Conservation (phyloP, 2,113 vertebrate genomes). For the Sula dactylatra region DNA sequence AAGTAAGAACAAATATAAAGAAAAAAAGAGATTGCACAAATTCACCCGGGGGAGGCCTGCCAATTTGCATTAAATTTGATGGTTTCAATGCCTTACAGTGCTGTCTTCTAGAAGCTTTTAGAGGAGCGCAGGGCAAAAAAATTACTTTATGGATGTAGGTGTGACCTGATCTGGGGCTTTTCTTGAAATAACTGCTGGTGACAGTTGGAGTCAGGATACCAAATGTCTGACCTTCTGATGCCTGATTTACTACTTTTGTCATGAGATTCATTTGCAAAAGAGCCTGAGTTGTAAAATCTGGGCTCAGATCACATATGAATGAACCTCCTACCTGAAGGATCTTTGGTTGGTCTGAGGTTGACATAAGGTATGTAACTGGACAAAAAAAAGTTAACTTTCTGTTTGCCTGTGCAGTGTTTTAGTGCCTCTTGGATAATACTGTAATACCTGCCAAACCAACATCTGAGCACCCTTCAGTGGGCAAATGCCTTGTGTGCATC, state of each 20-base stretch:
- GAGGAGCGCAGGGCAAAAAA: not conserved
- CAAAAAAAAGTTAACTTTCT: not conserved
- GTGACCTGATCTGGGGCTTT: not conserved
- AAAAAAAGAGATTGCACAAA: not conserved
- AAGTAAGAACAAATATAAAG: not conserved
- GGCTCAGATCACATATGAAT: not conserved
- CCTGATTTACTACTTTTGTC: not conserved
- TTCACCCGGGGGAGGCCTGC: rapidly evolving
- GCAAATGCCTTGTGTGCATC: no score
- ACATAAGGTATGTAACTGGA: not conserved
- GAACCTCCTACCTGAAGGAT: not conserved
- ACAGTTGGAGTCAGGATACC: not conserved
- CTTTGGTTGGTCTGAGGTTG: not conserved
- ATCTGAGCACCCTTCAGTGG: not conserved
- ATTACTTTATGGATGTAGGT: not conserved
- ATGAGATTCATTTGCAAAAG: not conserved
- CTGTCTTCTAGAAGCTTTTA: not conserved
- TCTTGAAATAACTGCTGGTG: not conserved
- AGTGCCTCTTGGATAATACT: not conserved
- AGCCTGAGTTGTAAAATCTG: not conserved
- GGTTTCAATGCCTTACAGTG: not conserved
- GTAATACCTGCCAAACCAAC: not conserved
- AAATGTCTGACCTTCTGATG: not conserved
- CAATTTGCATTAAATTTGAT: not conserved
- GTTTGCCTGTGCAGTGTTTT: not conserved